Evolutionary conservation across 2,113 vertebrate species (phyloP), one percentile per base, ranked within the genome.

Genomic region (Nibea coibor): DNA sequence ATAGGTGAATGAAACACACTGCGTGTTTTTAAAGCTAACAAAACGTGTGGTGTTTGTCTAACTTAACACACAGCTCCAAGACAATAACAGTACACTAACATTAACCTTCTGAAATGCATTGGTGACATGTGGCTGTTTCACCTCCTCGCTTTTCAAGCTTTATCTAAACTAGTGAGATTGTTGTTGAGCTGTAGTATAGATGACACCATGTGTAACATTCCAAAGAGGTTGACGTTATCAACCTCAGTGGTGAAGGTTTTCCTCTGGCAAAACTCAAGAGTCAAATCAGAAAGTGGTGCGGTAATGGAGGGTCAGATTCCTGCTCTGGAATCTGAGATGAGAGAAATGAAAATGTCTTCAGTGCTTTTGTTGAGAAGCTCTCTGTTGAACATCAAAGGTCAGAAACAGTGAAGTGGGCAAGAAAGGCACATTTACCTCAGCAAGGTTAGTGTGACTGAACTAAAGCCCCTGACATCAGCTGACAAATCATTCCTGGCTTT

Each of bases 291-390:
- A 16, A 53, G 19, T 19, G 35, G 64, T 84, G 53, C 0, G 0
- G 81, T 88, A 43, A 83, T 53, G 53, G 1, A n/a, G 77, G 66
- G 51, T 90, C 78, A 47, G 39, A 61, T 90, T 75, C 68, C 78
- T 48, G n/a, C 19, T 64, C 42, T 45, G 45, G 31, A 39, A 84
- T 24, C 20, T 39, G 56, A 81, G 61, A 83, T 1, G 6, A 53
- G 22, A 63, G 14, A 78, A 62, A 67, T 12, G 28, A 67, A 48
- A 68, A 45, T 0, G 7, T 53, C 48, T 57, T 47, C 10, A 16
- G 42, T 14, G 59, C 71, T 72, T 73, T 74, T 72, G 61, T 68
- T 11, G 31, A n/a, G 10, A 7, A 1, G 14, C 15, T 64, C 35
- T 42, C 24, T 22, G 35, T 69, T 42, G 17, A 45, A 69, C 78